Evolutionary conservation across 30 jellyfish, hydroid and myxozoan species (phyloP).

Genomic region (Chironex yamaguchii): DNA sequence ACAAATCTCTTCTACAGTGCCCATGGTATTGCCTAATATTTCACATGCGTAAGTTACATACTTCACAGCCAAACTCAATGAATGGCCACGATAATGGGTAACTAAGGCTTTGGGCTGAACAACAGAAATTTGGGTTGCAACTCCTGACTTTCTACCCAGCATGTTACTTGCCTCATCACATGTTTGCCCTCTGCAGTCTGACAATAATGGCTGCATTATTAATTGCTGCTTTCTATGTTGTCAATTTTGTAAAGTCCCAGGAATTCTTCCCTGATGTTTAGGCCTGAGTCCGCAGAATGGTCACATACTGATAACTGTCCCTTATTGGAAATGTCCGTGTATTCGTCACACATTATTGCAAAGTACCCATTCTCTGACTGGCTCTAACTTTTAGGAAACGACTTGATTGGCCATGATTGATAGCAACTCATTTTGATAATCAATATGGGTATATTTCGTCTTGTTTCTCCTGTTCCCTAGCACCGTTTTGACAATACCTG

Average conservation of each 20-base stretch:
- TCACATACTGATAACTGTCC: too few species aligned
- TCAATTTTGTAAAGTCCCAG: constrained; percentile 43
- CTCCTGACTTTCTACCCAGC: constrained; percentile 53
- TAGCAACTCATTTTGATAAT: background rate
- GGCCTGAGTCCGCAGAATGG: background rate
- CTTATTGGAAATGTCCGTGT: too few species aligned
- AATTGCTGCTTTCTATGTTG: constrained; percentile 42
- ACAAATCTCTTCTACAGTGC: constrained; percentile 34
- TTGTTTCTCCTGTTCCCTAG: background rate
- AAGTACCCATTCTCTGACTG: too few species aligned
- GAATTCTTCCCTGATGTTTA: constrained; percentile 12
- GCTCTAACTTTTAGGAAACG: too few species aligned
- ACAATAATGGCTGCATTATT: constrained; percentile 26
- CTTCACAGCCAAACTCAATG: constrained; percentile 37
- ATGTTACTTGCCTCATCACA: background rate
- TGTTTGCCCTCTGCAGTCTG: constrained; percentile 13
- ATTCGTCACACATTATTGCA: too few species aligned
- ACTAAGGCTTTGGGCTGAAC: constrained; percentile 47
- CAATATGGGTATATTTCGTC: background rate
- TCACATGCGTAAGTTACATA: constrained; percentile 21
- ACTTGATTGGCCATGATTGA: background rate
- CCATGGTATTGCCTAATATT: constrained; percentile 37
- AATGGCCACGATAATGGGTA: constrained; percentile 61
- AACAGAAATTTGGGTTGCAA: constrained; percentile 22
- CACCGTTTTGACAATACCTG: background rate